Conservation (phyloP, 2,113 vertebrate species). For the Eretmochelys imbricata region DNA sequence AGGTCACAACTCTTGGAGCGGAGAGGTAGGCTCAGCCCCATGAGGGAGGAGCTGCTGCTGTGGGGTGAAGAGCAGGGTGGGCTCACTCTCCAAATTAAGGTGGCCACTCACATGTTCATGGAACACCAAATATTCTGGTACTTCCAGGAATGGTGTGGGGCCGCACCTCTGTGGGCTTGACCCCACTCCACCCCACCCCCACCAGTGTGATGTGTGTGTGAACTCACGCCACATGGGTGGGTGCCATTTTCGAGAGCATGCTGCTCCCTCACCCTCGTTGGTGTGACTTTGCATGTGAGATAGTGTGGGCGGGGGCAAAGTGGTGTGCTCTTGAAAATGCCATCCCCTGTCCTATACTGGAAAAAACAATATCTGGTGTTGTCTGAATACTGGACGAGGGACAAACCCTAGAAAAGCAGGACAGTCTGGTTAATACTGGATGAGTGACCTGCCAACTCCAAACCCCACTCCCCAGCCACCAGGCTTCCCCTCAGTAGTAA, state of each 20-base stretch:
- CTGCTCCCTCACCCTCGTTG: background rate
- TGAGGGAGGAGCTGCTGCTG: background rate
- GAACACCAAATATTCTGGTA: background rate
- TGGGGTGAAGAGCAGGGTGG: background rate
- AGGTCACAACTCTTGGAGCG: background rate
- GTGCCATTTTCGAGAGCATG: background rate
- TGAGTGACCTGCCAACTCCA: background rate
- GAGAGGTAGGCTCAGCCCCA: background rate
- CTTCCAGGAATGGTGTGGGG: background rate
- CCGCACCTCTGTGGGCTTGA: background rate
- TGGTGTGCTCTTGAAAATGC: background rate
- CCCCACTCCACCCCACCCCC: background rate
- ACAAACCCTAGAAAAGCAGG: background rate
- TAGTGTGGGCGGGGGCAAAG: background rate
- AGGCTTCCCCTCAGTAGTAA: background rate
- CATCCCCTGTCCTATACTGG: background rate
- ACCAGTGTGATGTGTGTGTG: background rate
- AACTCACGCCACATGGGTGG: background rate
- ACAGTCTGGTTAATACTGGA: background rate
- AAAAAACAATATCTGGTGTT: background rate
- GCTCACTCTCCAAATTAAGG: background rate
- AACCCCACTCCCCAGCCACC: background rate
- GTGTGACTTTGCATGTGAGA: background rate
- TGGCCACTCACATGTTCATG: background rate
- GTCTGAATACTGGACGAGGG: background rate